These are phyloP conservation scores for Sardina pilchardus DNA, from an alignment of 2,113 vertebrate species.

Conservation along the genomic window DNA sequence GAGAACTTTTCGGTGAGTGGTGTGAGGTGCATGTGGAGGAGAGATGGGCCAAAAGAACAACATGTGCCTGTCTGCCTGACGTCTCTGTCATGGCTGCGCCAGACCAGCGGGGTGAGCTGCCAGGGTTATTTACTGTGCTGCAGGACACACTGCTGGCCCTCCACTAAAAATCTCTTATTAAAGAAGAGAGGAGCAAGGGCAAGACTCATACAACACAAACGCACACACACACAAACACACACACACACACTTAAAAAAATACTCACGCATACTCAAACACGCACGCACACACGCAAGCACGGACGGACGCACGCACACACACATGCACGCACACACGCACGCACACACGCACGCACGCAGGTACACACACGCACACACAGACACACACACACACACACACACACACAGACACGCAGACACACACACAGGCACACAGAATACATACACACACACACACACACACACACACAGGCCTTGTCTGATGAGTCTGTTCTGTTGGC, in stretches of 20 bases:
- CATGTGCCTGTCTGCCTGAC: constrained; percentile 56
- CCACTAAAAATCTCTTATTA: constrained; percentile 36
- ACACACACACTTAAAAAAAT: neutral
- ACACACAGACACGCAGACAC: constrained; percentile 2
- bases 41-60: constrained; percentile 55
- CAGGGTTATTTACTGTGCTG: constrained; percentile 45
- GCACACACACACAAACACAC: constrained; percentile 23
- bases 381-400: constrained; percentile 6
- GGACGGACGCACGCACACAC: neutral
- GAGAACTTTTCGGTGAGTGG: no score
- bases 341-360: constrained; percentile 19
- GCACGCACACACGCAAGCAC: constrained; percentile 21
- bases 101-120: constrained; percentile 49
- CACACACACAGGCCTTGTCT: constrained; percentile 37
- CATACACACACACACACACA: constrained; percentile 27
- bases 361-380: constrained; percentile 1
- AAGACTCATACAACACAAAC: neutral
- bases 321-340: neutral
- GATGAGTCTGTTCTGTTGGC: constrained; percentile 48
- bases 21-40: constrained; percentile 42
- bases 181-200: constrained; percentile 6
- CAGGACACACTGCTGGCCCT: constrained; percentile 36
- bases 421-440: neutral
- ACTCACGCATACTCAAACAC: neutral
- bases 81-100: constrained; percentile 38